phyloP scores from a whole-genome alignment of 2,797 vertebrate genomes.

The Pygocentrus nattereri region DNA sequence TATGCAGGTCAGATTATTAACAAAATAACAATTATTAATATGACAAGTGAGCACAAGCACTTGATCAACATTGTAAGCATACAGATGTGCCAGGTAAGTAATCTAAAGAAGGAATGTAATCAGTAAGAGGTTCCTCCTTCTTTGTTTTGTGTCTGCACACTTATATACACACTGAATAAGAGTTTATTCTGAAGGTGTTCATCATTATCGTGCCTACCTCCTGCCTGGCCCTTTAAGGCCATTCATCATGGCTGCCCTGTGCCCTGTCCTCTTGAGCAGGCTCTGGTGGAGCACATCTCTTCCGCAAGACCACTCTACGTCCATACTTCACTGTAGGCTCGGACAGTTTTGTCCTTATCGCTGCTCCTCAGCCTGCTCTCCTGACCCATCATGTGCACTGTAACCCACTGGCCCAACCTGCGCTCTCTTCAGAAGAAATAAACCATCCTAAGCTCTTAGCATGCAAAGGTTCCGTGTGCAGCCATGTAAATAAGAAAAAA shows the following conservation, averaged over 20 bases:
- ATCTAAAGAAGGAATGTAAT: no score
- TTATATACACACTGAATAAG: neutral
- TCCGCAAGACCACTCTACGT: slow-evolving; percentile 3
- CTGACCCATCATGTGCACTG: slow-evolving; percentile 20
- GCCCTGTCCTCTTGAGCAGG: neutral
- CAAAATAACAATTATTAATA: no score
- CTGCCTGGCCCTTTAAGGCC: neutral
- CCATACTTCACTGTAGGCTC: neutral
- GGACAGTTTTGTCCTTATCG: slow-evolving; percentile 45
- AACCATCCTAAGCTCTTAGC: neutral
- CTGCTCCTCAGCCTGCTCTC: slow-evolving; percentile 26
- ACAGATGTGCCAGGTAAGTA: neutral
- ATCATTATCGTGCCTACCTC: neutral
- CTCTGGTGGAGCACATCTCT: slow-evolving; percentile 45
- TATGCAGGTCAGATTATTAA: no score
- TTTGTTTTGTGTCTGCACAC: neutral
- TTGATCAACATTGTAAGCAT: neutral
- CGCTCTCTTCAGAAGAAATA: neutral
- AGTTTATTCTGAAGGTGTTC: neutral
- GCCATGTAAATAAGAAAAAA: neutral
- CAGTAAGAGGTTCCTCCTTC: neutral
- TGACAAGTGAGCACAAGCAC: no score
- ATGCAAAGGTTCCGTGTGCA: slow-evolving; percentile 18
- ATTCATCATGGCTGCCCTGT: slow-evolving; percentile 42
- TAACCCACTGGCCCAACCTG: slow-evolving; percentile 18